phyloP scores from a whole-genome alignment of 2,113 vertebrate genomes.

The Anas platyrhynchos region DNA sequence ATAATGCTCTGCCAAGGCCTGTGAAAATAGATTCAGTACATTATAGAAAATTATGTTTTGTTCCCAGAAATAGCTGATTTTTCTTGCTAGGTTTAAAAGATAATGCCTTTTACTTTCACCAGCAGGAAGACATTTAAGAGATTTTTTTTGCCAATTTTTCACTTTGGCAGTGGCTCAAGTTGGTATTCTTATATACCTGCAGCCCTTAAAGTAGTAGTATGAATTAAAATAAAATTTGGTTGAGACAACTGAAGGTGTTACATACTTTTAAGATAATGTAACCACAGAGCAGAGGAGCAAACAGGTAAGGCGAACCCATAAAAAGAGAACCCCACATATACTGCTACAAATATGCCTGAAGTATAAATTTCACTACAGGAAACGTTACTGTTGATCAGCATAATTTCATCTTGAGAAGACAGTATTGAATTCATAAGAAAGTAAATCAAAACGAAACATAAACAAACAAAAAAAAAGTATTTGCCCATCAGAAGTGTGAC shows the following conservation, averaged over 20 bases:
- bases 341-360: background rate
- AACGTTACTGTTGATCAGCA: background rate
- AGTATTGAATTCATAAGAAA: background rate
- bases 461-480: background rate
- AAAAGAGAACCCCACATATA: background rate
- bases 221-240: constrained; percentile 4
- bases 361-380: background rate
- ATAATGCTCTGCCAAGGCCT: constrained; percentile 28
- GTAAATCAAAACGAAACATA: background rate
- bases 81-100: constrained; percentile 21
- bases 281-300: background rate
- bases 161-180: background rate
- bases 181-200: background rate
- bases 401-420: background rate
- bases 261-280: background rate
- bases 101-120: constrained; percentile 10
- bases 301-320: background rate
- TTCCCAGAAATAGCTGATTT: constrained; percentile 31
- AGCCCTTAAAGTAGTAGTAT: background rate
- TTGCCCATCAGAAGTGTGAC: background rate
- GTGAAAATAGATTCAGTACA: constrained; percentile 24
- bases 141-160: background rate
- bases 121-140: background rate
- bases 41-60: background rate
- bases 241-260: background rate